These are phyloP conservation scores for Tamandua tetradactyla DNA, from an alignment of 2,797 vertebrate genomes.

Conservation along the genomic window DNA sequence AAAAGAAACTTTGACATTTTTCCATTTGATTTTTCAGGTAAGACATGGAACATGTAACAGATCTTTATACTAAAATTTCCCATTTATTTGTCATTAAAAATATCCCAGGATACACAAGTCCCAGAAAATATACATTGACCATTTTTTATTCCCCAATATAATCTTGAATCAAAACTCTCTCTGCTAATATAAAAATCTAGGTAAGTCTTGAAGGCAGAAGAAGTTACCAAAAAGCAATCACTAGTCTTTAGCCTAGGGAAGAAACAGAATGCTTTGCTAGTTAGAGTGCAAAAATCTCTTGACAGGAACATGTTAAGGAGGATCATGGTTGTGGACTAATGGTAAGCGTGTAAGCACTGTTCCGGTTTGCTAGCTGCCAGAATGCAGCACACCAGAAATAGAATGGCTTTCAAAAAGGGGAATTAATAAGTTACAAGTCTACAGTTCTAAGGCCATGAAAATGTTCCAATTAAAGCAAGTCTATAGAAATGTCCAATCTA, in stretches of 20 bases:
- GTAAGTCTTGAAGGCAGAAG: neutral
- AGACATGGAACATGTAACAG: constrained; percentile 15
- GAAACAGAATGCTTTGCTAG: neutral
- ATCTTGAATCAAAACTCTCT: neutral
- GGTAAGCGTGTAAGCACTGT: fast-evolving
- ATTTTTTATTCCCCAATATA: neutral
- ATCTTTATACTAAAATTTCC: neutral
- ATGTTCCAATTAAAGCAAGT: too few species aligned
- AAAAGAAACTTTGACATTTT: neutral
- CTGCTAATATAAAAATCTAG: constrained; percentile 27
- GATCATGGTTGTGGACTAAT: neutral
- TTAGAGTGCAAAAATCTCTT: neutral
- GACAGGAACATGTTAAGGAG: neutral
- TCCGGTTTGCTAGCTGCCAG: too few species aligned
- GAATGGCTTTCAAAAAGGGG: too few species aligned
- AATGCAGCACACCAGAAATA: too few species aligned
- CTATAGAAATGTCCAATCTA: too few species aligned
- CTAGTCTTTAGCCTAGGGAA: neutral
- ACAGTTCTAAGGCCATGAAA: too few species aligned
- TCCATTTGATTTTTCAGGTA: neutral
- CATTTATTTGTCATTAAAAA: neutral
- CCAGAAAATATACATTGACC: neutral
- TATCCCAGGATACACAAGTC: neutral
- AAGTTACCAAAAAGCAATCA: neutral
- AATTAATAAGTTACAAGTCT: too few species aligned